Percentiles rank a stretch among this genome's conserved stretches.
Conservation (phyloP, 1,140 invertebrate genomes). For the Bombus superbus region DNA sequence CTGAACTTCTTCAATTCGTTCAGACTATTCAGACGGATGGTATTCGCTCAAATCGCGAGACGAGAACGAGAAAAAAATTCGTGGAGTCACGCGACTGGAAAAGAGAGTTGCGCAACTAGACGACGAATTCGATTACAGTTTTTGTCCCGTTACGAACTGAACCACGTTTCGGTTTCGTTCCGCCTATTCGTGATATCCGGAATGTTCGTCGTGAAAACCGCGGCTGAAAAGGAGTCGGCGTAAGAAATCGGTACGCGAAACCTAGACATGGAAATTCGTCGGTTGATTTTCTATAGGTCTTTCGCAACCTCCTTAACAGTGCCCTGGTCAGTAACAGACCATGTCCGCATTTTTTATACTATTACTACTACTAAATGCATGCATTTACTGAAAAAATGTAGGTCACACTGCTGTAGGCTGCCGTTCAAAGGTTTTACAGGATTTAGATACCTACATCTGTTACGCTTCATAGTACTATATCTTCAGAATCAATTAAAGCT, state of each 20-base stretch:
- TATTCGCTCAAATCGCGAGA: background rate
- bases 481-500: too few species aligned
- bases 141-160: slow-evolving; percentile 10
- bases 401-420: too few species aligned
- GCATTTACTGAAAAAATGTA: too few species aligned
- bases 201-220: slow-evolving; percentile 1
- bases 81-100: slow-evolving; percentile 9
- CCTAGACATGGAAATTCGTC: background rate
- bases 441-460: too few species aligned
- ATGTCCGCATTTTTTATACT: too few species aligned
- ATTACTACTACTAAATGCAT: too few species aligned
- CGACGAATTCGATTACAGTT: slow-evolving; percentile 33
- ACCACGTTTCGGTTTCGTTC: slow-evolving; percentile 4
- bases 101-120: slow-evolving; percentile 24
- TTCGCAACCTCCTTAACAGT: too few species aligned
- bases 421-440: too few species aligned
- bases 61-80: slow-evolving; percentile 4
- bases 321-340: too few species aligned
- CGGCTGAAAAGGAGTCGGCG: background rate
- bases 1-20: too few species aligned
- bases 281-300: background rate
- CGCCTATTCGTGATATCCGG: background rate
- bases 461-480: too few species aligned
- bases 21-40: too few species aligned
- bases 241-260: background rate